These are phyloP conservation scores for Nesogale talazaci DNA, from an alignment of 2,113 vertebrate species.

Conservation along the genomic window DNA sequence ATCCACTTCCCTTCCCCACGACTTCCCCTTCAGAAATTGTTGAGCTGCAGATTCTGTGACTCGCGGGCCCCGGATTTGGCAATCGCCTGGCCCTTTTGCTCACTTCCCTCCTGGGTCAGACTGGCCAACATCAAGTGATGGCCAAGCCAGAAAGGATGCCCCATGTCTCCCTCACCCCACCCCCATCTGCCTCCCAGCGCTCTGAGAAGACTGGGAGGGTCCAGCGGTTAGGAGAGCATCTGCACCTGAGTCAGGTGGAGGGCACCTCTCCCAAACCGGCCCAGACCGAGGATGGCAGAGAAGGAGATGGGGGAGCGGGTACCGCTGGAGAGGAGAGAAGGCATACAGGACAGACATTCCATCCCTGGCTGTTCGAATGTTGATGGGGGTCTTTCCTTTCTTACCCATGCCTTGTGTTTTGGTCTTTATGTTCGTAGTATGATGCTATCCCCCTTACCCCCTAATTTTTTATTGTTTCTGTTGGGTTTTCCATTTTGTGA, in stretches of 20 bases:
- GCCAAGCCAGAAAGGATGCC: neutral
- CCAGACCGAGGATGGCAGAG: neutral
- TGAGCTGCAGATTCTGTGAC: constrained; percentile 39
- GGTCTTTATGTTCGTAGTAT: too few relatives aligned
- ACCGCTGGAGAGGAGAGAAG: neutral
- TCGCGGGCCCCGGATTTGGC: neutral
- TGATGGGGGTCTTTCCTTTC: too few relatives aligned
- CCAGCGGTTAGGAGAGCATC: too few relatives aligned
- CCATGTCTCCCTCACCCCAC: too few relatives aligned
- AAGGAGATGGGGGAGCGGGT: neutral
- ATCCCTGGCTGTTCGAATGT: too few relatives aligned
- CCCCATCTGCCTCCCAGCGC: neutral
- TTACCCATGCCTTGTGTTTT: too few relatives aligned
- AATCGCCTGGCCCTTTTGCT: neutral
- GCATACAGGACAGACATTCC: too few relatives aligned
- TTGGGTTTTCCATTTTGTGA: too few relatives aligned
- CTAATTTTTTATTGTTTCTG: too few relatives aligned
- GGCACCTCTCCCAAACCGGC: neutral
- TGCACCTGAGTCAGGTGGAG: neutral
- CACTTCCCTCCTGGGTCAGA: constrained; percentile 39
- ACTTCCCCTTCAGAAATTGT: constrained; percentile 64
- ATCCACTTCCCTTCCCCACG: neutral
- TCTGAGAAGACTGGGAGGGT: too few relatives aligned
- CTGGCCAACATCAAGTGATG: neutral
- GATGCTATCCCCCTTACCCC: too few relatives aligned